These are phyloP conservation scores for Serranus cabrilla DNA, from an alignment of 2,797 vertebrate species.

Conservation along the genomic window DNA sequence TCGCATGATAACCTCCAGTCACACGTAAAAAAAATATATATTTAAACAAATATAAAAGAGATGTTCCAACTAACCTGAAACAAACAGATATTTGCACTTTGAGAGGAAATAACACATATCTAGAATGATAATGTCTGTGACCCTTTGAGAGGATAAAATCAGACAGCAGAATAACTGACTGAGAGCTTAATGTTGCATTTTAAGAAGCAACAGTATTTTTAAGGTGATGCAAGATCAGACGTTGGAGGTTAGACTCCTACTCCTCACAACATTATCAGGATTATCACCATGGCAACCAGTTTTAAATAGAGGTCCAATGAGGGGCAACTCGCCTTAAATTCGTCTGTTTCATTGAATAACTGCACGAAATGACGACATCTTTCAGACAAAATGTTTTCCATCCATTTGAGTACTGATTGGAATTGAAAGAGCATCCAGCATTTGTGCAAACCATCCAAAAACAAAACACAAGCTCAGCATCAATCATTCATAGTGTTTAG, in stretches of 20 bases:
- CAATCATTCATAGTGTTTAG: slow-evolving; percentile 49
- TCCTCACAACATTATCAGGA: slow-evolving; percentile 15
- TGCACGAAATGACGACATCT: background rate
- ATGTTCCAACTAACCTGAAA: slow-evolving; percentile 41
- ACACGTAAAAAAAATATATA: slow-evolving; percentile 1
- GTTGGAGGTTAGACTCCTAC: slow-evolving; percentile 48
- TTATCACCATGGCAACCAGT: slow-evolving; percentile 59
- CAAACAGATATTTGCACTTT: slow-evolving; percentile 33
- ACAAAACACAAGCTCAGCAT: slow-evolving; percentile 10
- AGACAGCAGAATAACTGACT: background rate
- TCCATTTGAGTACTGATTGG: slow-evolving; percentile 8
- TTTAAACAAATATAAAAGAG: slow-evolving; percentile 12
- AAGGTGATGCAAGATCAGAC: slow-evolving; percentile 20
- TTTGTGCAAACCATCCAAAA: slow-evolving; percentile 5
- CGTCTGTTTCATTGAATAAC: slow-evolving; percentile 7
- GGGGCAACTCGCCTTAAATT: background rate
- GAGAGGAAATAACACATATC: slow-evolving; percentile 43
- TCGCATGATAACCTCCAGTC: slow-evolving; percentile 2
- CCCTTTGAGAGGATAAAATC: slow-evolving; percentile 61
- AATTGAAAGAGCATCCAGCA: background rate
- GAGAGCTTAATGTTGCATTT: background rate
- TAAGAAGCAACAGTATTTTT: background rate
- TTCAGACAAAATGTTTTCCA: background rate
- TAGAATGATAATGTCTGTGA: slow-evolving; percentile 44
- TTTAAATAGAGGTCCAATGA: slow-evolving; percentile 32